Evolutionary conservation across 2,888 invertebrate genomes (phyloP).

Genomic region (Temnothorax ravouxi): DNA sequence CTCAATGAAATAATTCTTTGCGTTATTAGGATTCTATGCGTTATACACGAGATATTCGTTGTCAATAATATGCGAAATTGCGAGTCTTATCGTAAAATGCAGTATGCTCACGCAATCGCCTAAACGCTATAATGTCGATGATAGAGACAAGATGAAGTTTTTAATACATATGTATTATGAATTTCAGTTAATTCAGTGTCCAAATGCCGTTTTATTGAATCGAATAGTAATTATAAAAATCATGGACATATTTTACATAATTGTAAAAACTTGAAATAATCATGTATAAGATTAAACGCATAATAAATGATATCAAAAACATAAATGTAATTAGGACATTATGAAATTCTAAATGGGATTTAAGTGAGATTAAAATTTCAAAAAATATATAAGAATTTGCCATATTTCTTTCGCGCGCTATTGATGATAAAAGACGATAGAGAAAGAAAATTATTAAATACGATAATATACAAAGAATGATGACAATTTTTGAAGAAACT

Average conservation of each 20-base stretch:
- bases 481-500: neutral
- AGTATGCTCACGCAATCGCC: neutral
- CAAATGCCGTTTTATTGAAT: neutral
- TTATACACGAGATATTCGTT: constrained; percentile 8
- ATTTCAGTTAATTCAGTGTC: neutral
- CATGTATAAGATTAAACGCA: neutral
- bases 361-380: neutral
- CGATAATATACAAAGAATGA: neutral
- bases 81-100: constrained; percentile 4
- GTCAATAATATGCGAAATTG: neutral
- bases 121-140: constrained; percentile 8
- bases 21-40: constrained; percentile 12
- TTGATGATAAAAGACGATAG: neutral
- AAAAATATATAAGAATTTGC: neutral
- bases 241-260: neutral
- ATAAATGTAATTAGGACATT: neutral
- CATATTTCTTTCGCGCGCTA: neutral
- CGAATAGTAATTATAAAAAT: neutral
- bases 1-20: constrained; percentile 41
- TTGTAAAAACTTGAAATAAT: neutral
- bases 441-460: neutral
- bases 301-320: neutral
- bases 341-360: neutral
- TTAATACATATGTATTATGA: neutral
- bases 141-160: neutral